These are phyloP conservation scores for Kobus ellipsiprymnus DNA, from an alignment of 2,113 vertebrate genomes.

Conservation along the genomic window DNA sequence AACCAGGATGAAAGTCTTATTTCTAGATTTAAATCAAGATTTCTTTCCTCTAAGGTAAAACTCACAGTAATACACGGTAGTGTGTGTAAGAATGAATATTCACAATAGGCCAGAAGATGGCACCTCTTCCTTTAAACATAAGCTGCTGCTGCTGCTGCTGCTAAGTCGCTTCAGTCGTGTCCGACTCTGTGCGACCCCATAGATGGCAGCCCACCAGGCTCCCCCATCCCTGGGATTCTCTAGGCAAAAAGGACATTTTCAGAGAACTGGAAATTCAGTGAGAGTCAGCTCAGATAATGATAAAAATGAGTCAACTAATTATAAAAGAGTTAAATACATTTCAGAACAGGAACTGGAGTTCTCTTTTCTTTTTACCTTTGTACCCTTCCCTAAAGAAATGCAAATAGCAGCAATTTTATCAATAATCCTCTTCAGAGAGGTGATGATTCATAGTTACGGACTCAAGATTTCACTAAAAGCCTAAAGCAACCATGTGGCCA, in stretches of 20 bases:
- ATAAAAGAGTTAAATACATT: background rate
- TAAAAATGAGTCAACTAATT: background rate
- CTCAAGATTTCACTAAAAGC: background rate
- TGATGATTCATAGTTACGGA: background rate
- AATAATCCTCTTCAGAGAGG: background rate
- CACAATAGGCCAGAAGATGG: constrained; percentile 35
- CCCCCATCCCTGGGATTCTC: too few relatives aligned
- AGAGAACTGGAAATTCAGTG: background rate
- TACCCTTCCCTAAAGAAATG: background rate
- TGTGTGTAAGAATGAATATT: background rate
- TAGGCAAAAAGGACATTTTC: background rate
- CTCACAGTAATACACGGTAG: background rate
- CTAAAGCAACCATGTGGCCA: background rate
- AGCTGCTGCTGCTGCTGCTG: background rate
- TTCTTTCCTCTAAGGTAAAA: background rate
- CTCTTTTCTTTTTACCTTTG: background rate
- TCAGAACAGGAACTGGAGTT: background rate
- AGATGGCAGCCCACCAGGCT: too few relatives aligned
- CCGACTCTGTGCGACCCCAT: too few relatives aligned
- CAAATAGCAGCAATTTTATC: background rate
- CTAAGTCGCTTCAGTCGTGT: too few relatives aligned
- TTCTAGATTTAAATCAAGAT: constrained; percentile 27
- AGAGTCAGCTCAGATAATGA: background rate
- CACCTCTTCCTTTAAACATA: constrained; percentile 2
- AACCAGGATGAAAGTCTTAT: background rate